phyloP scores from a whole-genome alignment of 2,113 vertebrate genomes.

The Eclectus roratus region DNA sequence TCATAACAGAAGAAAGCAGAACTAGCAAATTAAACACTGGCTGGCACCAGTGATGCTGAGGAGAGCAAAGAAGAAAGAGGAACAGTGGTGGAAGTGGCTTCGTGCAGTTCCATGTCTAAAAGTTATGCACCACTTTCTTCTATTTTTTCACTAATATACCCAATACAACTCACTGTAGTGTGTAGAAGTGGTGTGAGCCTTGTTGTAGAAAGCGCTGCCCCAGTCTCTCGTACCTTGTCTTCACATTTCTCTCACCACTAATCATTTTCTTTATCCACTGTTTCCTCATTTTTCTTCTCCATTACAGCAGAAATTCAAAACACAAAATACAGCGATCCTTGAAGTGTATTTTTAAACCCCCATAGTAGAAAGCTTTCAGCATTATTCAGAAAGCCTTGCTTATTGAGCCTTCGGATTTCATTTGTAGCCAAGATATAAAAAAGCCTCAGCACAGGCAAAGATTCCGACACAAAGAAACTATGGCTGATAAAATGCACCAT shows the following conservation, averaged over 20 bases:
- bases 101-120: not conserved
- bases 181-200: not conserved
- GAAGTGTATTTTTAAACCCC: not conserved
- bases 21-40: not conserved
- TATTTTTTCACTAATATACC: not conserved
- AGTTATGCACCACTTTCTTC: not conserved
- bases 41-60: not conserved
- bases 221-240: not conserved
- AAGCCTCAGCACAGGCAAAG: not conserved
- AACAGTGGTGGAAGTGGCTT: not conserved
- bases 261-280: not conserved
- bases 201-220: not conserved
- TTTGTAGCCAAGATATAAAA: rapidly evolving
- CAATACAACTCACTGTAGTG: not conserved
- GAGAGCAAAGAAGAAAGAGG: not conserved
- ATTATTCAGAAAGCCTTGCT: not conserved
- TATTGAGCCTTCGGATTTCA: not conserved
- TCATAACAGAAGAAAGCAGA: not conserved
- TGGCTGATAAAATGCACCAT: not conserved
- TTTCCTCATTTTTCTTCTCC: not conserved
- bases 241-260: not conserved
- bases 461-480: not conserved
- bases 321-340: not conserved
- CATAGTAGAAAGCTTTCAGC: not conserved
- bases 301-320: not conserved